phyloP scores from a whole-genome alignment of 2,888 invertebrate genomes.

The Nephrotoma appendiculata region DNA sequence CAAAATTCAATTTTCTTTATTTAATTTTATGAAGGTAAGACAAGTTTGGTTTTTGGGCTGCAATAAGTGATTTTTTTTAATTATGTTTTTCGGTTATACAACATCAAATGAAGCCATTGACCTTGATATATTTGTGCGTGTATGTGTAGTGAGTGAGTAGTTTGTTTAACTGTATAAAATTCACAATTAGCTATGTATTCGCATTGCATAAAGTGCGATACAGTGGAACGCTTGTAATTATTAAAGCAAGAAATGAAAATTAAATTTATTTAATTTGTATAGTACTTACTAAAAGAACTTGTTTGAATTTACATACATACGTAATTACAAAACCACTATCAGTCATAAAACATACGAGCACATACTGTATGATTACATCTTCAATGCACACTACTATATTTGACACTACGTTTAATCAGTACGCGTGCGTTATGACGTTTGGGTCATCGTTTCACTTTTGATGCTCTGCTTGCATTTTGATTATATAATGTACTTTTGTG shows the following conservation, averaged over 20 bases:
- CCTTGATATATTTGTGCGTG: background rate
- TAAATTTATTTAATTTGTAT: background rate
- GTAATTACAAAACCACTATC: too few species aligned
- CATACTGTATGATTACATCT: too few species aligned
- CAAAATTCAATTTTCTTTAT: background rate
- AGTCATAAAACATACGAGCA: too few species aligned
- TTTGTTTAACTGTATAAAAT: background rate
- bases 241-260: background rate
- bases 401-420: background rate
- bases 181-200: background rate
- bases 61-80: background rate
- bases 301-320: too few species aligned
- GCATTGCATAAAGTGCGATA: background rate
- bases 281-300: too few species aligned
- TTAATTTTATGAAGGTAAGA: background rate
- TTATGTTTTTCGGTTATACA: background rate
- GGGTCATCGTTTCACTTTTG: too few species aligned
- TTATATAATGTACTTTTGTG: too few species aligned
- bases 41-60: background rate
- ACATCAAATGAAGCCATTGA: background rate
- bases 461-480: too few species aligned
- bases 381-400: too few species aligned
- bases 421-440: background rate
- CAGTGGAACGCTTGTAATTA: background rate
- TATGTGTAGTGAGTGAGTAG: background rate